phyloP scores from a whole-genome alignment of 2,113 vertebrate genomes.

The Oreotrochilus melanogaster region DNA sequence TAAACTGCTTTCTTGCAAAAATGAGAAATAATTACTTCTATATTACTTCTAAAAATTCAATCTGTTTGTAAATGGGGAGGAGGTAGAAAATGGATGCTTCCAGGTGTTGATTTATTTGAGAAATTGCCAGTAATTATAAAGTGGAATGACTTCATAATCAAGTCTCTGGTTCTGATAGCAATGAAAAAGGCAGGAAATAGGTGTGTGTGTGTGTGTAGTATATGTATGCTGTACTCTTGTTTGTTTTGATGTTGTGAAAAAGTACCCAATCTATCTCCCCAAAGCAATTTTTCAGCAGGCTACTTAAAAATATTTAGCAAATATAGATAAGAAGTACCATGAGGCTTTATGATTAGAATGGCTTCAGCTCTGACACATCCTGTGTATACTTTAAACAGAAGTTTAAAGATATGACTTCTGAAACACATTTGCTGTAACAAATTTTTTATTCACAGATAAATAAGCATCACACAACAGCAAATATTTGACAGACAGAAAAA shows the following conservation, averaged over 20 bases:
- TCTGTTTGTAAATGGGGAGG: neutral
- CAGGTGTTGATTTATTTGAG: neutral
- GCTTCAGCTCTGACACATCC: neutral
- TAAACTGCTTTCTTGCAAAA: neutral
- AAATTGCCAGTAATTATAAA: constrained; percentile 39
- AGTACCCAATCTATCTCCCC: neutral
- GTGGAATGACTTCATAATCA: neutral
- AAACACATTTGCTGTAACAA: constrained; percentile 11
- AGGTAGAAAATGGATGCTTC: neutral
- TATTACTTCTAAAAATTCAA: neutral
- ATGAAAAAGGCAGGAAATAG: neutral
- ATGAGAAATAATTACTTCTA: neutral
- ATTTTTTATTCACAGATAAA: constrained; percentile 33
- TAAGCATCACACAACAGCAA: constrained; percentile 7
- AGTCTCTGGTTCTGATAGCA: neutral
- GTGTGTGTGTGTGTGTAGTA: neutral
- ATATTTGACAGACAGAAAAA: neutral
- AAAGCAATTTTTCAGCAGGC: constrained; percentile 12
- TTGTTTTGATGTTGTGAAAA: constrained; percentile 4
- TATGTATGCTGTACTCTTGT: neutral
- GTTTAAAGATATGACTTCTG: constrained; percentile 2
- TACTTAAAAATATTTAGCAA: constrained; percentile 35
- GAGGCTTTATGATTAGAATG: neutral
- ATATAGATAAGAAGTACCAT: neutral
- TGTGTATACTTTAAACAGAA: neutral